Evolutionary conservation across 2,797 vertebrate species (phyloP), one percentile per base, ranked within the genome.

Genomic region (Rachycentron canadum): DNA sequence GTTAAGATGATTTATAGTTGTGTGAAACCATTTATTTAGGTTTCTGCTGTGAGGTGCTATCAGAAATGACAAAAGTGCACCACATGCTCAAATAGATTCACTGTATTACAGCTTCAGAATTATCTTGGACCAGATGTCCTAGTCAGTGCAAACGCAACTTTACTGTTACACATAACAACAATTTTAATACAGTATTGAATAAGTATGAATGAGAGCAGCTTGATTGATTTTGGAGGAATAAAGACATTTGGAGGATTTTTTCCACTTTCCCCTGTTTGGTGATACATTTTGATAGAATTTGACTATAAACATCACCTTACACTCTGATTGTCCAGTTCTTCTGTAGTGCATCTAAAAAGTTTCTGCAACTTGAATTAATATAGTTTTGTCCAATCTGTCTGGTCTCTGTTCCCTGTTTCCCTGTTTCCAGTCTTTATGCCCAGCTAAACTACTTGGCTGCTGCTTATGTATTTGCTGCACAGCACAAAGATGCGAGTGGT

Each of bases 1-100:
- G 7, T 78, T 76, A 62, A 50, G 30, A 30, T 60, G 67, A 79
- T 81, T 77, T 69, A 63, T 40, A 60, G 60, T 41, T 21, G 57
- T 56, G 26, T 59, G 4, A 49, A 64, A 64, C 52, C 11, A 25
- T 40, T 40, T 49, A 40, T 63, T 52, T 21, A 30, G 12, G 4
- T 49, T 49, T 5, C 34, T 53, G 50, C 58, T 67, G 32, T 16
- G 38, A 61, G 25, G 19, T 45, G 32, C 77, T 9, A 68, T 63
- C 1, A 30, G 36, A 66, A 9, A 55, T 61, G 55, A 45, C 32
- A 59, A 57, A 55, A 25, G 26, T 58, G 53, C 21, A 56, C 4
- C 32, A 40, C 1, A 0, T 52, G 21, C 1, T 63, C 13, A 60
- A 50, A 70, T 52, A 38, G 34, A 28, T 14, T 17, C 23, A 6